phyloP scores from a whole-genome alignment of 1,140 invertebrate species.

The Pollicipes pollicipes region DNA sequence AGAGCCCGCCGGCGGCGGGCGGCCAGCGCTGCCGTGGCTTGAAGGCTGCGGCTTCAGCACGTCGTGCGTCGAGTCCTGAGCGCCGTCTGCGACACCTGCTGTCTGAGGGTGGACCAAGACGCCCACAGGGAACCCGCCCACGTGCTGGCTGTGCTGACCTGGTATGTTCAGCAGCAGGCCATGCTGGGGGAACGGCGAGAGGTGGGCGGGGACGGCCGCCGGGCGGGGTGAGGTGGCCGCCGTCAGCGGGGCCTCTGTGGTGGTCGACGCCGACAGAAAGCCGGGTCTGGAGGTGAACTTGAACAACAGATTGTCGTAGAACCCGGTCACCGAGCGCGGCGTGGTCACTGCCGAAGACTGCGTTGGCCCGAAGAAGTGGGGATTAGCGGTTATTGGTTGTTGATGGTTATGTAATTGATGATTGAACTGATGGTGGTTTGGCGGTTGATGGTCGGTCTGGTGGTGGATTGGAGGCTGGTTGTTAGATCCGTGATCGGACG shows the following conservation, averaged over 20 bases:
- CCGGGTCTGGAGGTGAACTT: background rate
- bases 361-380: background rate
- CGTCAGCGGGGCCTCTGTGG: background rate
- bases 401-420: too few species aligned
- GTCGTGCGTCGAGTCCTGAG: background rate
- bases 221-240: background rate
- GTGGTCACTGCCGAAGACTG: background rate
- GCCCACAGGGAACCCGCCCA: background rate
- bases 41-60: background rate
- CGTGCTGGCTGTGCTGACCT: background rate
- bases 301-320: background rate
- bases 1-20: too few species aligned
- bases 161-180: background rate
- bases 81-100: too few species aligned
- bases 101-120: background rate
- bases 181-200: background rate
- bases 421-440: too few species aligned
- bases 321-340: background rate
- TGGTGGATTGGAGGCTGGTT: too few species aligned
- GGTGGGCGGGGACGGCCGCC: too few species aligned
- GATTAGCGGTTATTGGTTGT: background rate
- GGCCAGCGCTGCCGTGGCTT: background rate
- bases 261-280: background rate
- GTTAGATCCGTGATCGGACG: too few species aligned
- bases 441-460: too few species aligned